Percentiles rank a stretch among this genome's conserved stretches.
Conservation (phyloP, 2,888 invertebrate genomes). For the Parascotia fuliginaria region DNA sequence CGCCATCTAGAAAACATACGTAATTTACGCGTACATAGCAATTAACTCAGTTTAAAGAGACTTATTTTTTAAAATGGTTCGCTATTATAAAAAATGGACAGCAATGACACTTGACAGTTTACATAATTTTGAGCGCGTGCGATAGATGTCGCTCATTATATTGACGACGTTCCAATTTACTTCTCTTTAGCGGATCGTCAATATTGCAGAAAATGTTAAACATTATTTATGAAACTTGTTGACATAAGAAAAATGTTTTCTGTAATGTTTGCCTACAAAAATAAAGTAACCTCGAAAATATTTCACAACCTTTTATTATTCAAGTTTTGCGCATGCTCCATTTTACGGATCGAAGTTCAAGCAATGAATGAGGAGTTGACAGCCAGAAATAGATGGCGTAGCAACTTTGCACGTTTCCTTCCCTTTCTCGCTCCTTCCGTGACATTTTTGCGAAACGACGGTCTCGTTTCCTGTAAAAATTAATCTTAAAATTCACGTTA, state of each 20-base stretch:
- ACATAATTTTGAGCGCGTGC: not conserved
- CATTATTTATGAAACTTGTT: no score
- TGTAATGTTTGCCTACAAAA: no score
- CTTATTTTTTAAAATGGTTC: no score
- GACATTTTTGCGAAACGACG: slow-evolving; percentile 76
- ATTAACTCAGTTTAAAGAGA: no score
- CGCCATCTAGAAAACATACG: no score
- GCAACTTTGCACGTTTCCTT: slow-evolving; percentile 49
- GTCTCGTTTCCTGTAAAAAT: slow-evolving; percentile 71
- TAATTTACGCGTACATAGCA: no score
- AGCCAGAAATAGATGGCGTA: slow-evolving; percentile 62
- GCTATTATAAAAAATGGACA: no score
- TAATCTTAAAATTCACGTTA: slow-evolving; percentile 67
- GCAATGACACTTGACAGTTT: no score
- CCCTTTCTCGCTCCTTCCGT: slow-evolving; percentile 67
- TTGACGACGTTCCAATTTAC: not conserved
- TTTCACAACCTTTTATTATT: not conserved
- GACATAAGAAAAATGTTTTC: no score
- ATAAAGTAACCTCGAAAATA: not conserved
- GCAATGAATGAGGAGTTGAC: slow-evolving; percentile 41
- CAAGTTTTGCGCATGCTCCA: slow-evolving; percentile 75
- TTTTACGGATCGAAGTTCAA: slow-evolving; percentile 55
- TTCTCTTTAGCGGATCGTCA: no score
- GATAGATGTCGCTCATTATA: not conserved
- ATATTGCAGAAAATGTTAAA: not conserved